phyloP scores from a whole-genome alignment of 2,888 invertebrate species.

The Aphodius sticticus region DNA sequence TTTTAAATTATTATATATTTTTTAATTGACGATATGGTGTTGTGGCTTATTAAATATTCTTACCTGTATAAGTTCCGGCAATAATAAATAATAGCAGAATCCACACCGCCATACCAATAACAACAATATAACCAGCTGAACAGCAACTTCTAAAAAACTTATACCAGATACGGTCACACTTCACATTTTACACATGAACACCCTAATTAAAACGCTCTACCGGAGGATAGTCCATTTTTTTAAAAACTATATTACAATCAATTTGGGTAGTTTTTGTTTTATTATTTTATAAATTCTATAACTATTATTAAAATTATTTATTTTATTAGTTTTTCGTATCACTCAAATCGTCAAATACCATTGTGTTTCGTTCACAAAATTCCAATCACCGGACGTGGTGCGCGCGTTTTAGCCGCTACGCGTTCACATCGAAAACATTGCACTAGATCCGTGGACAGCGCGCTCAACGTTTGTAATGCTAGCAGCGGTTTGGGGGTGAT shows the following conservation, averaged over 20 bases:
- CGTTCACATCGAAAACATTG: conserved; percentile 44
- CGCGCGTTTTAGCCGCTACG: conserved; percentile 16
- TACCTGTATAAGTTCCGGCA: conserved; percentile 44
- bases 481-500: conserved; percentile 35
- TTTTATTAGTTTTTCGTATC: background rate
- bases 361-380: background rate
- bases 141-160: conserved; percentile 19
- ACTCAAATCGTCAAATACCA: conserved; percentile 5
- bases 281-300: conserved; percentile 15
- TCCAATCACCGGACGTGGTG: conserved; percentile 4
- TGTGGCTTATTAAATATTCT: conserved; percentile 21
- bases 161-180: conserved; percentile 34
- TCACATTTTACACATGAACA: conserved; percentile 41
- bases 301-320: background rate
- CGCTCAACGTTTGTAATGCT: conserved; percentile 43
- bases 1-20: no score
- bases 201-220: conserved; percentile 10
- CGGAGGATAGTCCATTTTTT: conserved; percentile 21
- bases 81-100: conserved; percentile 43
- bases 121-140: conserved; percentile 30
- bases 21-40: no score
- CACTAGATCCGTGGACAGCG: conserved; percentile 36
- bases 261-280: background rate
- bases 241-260: background rate
- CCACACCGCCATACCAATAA: conserved; percentile 43